A percentile compares a stretch with the other conserved stretches of the same genome.
These are phyloP conservation scores for Oreohelix idahoensis DNA, from an alignment of 1,140 invertebrate species.

Conservation along the genomic window DNA sequence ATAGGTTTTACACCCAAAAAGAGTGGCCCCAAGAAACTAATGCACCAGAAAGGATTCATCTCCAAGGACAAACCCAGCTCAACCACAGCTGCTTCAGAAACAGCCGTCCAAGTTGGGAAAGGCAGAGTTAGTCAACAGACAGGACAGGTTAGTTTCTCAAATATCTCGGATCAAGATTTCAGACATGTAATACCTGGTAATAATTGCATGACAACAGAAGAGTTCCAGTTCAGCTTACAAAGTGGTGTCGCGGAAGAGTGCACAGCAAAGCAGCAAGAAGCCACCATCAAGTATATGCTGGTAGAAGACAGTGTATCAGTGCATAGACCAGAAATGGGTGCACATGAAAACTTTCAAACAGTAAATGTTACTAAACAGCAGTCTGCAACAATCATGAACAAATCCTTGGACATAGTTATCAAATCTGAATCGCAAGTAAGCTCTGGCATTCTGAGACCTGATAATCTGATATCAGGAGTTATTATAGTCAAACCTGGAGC, in stretches of 20 bases:
- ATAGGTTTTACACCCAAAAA: conserved; percentile 28
- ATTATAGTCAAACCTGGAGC: too few relatives aligned
- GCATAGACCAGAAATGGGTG: too few relatives aligned
- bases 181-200: not conserved
- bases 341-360: too few relatives aligned
- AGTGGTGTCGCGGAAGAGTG: not conserved
- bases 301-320: not conserved
- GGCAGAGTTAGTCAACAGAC: not conserved
- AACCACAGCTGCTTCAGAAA: not conserved
- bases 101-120: not conserved
- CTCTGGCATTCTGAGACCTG: too few relatives aligned
- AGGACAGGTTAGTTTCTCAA: conserved; percentile 8
- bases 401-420: too few relatives aligned
- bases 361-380: too few relatives aligned
- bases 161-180: not conserved
- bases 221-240: not conserved
- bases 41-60: not conserved
- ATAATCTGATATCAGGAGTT: too few relatives aligned
- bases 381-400: too few relatives aligned
- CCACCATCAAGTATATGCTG: not conserved
- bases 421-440: too few relatives aligned
- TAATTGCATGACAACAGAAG: not conserved
- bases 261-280: not conserved
- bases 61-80: conserved; percentile 4
- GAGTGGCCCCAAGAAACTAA: not conserved